phyloP scores from a whole-genome alignment of 1,140 invertebrate species.

The Pseudomyrmex dendroicus region DNA sequence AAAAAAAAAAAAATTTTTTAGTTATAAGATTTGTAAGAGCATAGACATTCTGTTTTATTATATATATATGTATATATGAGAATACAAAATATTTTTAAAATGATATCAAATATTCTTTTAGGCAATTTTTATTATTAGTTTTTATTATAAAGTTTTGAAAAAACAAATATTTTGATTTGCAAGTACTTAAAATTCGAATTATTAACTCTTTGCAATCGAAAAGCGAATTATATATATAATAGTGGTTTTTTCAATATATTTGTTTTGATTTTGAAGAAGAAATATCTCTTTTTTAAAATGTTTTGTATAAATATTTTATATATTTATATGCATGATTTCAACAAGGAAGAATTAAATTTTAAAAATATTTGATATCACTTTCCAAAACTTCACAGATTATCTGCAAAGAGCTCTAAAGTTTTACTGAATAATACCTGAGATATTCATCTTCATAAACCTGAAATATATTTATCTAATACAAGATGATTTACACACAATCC shows the following conservation, averaged over 20 bases:
- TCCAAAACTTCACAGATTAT: neutral
- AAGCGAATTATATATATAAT: too few species aligned
- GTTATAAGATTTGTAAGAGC: slow-evolving; percentile 41
- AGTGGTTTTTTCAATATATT: neutral
- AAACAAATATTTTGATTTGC: too few species aligned
- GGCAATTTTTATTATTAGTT: too few species aligned
- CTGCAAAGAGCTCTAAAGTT: slow-evolving; percentile 37
- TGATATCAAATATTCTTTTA: slow-evolving; percentile 8
- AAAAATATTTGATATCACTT: slow-evolving; percentile 33
- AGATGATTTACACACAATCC: slow-evolving; percentile 32
- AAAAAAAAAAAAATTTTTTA: slow-evolving; percentile 6
- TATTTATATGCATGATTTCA: slow-evolving; percentile 18
- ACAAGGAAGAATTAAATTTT: neutral
- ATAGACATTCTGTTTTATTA: slow-evolving; percentile 60
- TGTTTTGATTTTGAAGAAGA: neutral
- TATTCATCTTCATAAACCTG: slow-evolving; percentile 34
- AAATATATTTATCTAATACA: slow-evolving; percentile 46
- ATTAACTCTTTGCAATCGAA: too few species aligned
- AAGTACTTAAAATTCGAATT: too few species aligned
- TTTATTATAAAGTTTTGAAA: too few species aligned
- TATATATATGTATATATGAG: slow-evolving; percentile 36
- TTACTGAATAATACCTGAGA: slow-evolving; percentile 63
- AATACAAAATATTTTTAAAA: slow-evolving; percentile 44
- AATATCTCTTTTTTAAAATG: neutral
- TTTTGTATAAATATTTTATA: neutral